A percentile compares a stretch with the other conserved stretches of the same genome.
Evolutionary conservation across 2,888 invertebrate species (phyloP).

Genomic region (Lomographa bimaculata): DNA sequence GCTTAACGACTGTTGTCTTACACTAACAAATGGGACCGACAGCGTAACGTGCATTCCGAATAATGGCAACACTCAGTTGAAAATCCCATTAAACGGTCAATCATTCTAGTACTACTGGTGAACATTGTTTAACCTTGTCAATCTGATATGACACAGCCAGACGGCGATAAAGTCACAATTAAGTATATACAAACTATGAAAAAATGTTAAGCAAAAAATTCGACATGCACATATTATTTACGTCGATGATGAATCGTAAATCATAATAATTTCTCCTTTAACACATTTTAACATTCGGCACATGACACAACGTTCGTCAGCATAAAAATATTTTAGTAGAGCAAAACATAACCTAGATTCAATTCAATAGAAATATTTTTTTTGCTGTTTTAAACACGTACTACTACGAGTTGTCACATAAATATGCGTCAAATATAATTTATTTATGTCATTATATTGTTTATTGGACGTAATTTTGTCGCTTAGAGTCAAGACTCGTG

Average conservation of each 20-base stretch:
- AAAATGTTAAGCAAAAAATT: no score
- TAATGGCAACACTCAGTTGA: no score
- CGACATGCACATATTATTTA: no score
- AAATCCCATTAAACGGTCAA: no score
- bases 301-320: constrained; percentile 8
- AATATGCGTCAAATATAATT: constrained; percentile 6
- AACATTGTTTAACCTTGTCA: no score
- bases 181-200: no score
- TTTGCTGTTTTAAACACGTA: neutral
- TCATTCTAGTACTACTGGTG: no score
- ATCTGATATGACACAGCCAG: no score
- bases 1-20: no score
- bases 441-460: neutral
- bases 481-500: constrained; percentile 1
- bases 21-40: no score
- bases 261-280: constrained; percentile 14
- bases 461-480: constrained; percentile 1
- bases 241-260: constrained; percentile 16
- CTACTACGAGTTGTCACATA: constrained; percentile 15
- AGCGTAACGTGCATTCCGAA: no score
- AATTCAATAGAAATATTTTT: constrained; percentile 15
- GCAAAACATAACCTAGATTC: constrained; percentile 21
- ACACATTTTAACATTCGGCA: constrained; percentile 13
- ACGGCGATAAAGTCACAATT: no score
- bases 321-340: constrained; percentile 15